phyloP scores from a whole-genome alignment of 2,113 vertebrate species.

The Notarius quadriscutis region DNA sequence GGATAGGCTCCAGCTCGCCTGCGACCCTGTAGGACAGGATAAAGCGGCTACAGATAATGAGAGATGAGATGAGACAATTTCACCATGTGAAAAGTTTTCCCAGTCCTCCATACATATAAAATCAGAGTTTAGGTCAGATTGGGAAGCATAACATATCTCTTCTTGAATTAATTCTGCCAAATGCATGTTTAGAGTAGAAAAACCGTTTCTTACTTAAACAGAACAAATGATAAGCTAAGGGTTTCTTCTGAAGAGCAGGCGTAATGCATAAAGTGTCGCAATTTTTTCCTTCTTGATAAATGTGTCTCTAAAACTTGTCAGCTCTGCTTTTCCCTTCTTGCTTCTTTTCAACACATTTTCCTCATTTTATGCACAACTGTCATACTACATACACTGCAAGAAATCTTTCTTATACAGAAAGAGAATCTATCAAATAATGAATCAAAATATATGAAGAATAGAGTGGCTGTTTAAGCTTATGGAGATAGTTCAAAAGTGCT shows the following conservation, averaged over 20 bases:
- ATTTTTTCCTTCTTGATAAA: constrained; percentile 19
- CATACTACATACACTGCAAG: constrained; percentile 2
- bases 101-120: neutral
- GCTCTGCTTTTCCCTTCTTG: constrained; percentile 15
- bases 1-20: too few relatives aligned
- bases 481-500: neutral
- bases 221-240: neutral
- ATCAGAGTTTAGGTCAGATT: neutral
- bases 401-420: neutral
- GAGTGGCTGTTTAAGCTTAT: constrained; percentile 5
- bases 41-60: too few relatives aligned
- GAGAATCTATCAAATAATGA: constrained; percentile 17
- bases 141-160: neutral
- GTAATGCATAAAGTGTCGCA: constrained; percentile 20
- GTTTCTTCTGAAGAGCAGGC: constrained; percentile 12
- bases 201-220: constrained; percentile 10
- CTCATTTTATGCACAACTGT: neutral
- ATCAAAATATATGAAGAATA: neutral
- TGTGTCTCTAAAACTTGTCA: constrained; percentile 3
- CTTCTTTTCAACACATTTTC: neutral
- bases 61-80: neutral
- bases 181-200: constrained; percentile 1
- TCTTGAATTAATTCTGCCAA: constrained; percentile 1
- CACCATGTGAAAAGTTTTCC: neutral
- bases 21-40: too few relatives aligned